Conservation (phyloP, 1,140 invertebrate genomes). For the Pogonomyrmex californicus region DNA sequence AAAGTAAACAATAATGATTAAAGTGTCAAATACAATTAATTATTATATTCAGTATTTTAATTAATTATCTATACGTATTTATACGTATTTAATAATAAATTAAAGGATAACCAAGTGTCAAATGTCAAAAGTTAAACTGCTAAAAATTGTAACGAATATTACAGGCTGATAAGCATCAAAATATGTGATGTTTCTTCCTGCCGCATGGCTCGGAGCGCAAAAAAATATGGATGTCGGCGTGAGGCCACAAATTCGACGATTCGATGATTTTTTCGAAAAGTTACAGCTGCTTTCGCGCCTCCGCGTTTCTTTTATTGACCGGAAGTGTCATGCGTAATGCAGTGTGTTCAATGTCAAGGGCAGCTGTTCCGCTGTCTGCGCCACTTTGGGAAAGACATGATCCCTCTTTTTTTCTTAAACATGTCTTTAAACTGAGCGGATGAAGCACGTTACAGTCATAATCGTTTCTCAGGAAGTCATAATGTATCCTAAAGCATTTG, state of each 20-base stretch:
- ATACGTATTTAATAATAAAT: background rate
- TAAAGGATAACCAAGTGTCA: background rate
- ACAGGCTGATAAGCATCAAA: slow-evolving; percentile 61
- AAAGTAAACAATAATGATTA: background rate
- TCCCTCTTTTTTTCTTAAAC: slow-evolving; percentile 54
- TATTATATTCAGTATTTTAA: background rate
- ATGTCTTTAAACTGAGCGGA: slow-evolving; percentile 17
- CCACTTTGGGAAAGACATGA: slow-evolving; percentile 28
- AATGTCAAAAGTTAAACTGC: slow-evolving; percentile 3
- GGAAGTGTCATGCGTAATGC: slow-evolving; percentile 68
- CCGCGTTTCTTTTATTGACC: slow-evolving; percentile 63
- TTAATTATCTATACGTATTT: background rate
- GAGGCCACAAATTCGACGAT: slow-evolving; percentile 31
- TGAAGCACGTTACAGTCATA: slow-evolving; percentile 61
- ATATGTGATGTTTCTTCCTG: slow-evolving; percentile 56
- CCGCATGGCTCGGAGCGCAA: slow-evolving; percentile 10
- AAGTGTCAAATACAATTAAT: background rate
- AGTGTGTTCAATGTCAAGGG: slow-evolving; percentile 76
- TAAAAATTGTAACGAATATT: slow-evolving; percentile 59
- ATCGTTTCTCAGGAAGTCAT: slow-evolving; percentile 70
- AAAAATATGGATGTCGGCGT: slow-evolving; percentile 60
- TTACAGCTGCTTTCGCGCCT: slow-evolving; percentile 71
- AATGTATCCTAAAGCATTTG: slow-evolving; percentile 43
- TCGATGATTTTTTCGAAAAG: slow-evolving; percentile 53
- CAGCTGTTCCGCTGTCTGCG: slow-evolving; percentile 68